A percentile compares a stretch with the other conserved stretches of the same genome.
phyloP scores from a whole-genome alignment of 2,888 invertebrate species.

The Heteropelma amictum region DNA sequence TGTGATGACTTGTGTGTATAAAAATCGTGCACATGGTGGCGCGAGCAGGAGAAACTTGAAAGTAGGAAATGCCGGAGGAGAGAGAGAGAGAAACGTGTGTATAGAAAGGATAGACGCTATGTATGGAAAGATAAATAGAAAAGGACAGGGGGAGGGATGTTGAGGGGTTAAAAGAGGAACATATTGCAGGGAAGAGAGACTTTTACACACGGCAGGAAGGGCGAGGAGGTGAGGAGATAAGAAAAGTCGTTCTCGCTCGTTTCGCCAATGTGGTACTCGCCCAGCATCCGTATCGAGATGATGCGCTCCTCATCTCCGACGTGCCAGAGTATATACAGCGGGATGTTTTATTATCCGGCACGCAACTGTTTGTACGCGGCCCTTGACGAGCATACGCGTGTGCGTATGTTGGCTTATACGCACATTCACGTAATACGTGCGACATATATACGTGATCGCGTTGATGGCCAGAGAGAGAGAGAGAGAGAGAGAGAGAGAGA shows the following conservation, averaged over 20 bases:
- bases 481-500: too few species aligned
- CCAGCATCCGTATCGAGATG: constrained; percentile 14
- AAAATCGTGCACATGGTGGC: background rate
- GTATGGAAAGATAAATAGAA: too few species aligned
- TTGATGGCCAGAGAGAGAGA: background rate
- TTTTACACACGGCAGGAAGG: constrained; percentile 2
- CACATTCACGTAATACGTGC: too few species aligned
- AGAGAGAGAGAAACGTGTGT: constrained; percentile 23
- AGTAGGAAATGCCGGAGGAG: constrained; percentile 26
- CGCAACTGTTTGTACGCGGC: constrained; percentile 26
- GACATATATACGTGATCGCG: background rate
- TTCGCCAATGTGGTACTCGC: constrained; percentile 47
- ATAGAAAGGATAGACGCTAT: too few species aligned
- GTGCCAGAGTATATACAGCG: too few species aligned
- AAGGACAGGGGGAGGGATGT: background rate
- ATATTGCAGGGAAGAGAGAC: background rate
- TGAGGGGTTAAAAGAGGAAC: background rate
- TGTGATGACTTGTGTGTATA: background rate
- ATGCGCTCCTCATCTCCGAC: background rate
- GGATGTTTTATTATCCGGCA: constrained; percentile 26
- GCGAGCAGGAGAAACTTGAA: background rate
- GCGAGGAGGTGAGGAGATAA: constrained; percentile 24
- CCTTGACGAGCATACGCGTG: background rate
- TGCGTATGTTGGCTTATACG: background rate
- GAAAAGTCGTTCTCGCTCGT: constrained; percentile 32